Conservation (phyloP, 2,797 vertebrate species). For the Lacerta bilineata region DNA sequence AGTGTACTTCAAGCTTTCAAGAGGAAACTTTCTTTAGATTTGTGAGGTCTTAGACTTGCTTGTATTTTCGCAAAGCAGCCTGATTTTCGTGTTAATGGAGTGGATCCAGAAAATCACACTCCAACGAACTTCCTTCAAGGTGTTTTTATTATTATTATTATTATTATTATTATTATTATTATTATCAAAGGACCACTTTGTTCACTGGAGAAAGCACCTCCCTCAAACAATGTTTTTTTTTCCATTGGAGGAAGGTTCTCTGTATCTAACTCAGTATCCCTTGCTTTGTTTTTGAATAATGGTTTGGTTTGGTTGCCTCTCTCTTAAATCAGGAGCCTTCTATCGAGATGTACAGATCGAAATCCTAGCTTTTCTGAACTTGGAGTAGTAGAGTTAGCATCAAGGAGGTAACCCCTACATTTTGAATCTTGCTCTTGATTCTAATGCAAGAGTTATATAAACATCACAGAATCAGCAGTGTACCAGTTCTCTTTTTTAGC, state of each 20-base stretch:
- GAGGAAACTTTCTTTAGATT: background rate
- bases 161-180: too few relatives aligned
- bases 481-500: conserved; percentile 65
- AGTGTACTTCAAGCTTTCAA: background rate
- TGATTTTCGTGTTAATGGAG: background rate
- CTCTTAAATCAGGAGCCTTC: background rate
- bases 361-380: background rate
- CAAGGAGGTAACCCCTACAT: conserved; percentile 10
- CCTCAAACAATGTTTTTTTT: background rate
- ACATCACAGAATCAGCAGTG: conserved; percentile 34
- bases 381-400: background rate
- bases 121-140: background rate
- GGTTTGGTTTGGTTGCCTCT: background rate
- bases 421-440: conserved; percentile 3
- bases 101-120: background rate
- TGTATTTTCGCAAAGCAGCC: background rate
- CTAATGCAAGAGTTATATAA: conserved; percentile 24
- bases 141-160: background rate
- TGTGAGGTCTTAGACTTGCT: background rate
- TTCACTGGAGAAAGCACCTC: background rate
- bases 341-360: background rate
- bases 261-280: background rate
- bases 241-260: background rate
- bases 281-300: background rate
- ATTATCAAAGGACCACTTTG: background rate